A percentile compares a stretch with the other conserved stretches of the same genome.
Evolutionary conservation across 1,140 invertebrate genomes (phyloP).

Genomic region (Euura lappo): DNA sequence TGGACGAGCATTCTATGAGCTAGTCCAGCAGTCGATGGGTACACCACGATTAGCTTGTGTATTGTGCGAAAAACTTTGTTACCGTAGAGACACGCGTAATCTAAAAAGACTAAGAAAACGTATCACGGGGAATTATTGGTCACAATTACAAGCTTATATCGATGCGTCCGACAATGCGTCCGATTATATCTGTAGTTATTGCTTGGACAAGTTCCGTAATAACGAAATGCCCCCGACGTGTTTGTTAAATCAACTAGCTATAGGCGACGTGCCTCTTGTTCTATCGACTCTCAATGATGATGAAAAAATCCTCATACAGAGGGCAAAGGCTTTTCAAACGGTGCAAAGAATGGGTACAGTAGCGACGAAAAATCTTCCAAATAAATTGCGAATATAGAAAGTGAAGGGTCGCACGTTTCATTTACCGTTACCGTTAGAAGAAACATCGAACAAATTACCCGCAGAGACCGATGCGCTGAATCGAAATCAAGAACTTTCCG

Average conservation of each 20-base stretch:
- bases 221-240: neutral
- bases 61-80: no score
- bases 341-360: conserved; percentile 14
- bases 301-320: conserved; percentile 22
- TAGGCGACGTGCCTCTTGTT: neutral
- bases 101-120: no score
- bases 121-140: no score
- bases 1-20: neutral
- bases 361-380: neutral
- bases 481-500: conserved; percentile 27
- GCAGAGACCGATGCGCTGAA: conserved; percentile 21
- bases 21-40: neutral
- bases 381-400: conserved; percentile 6
- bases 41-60: no score
- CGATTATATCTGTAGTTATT: no score
- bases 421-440: no score
- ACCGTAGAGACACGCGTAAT: no score
- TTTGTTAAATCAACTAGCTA: no score
- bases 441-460: conserved; percentile 21
- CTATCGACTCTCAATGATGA: conserved; percentile 11
- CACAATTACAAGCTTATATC: no score
- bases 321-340: conserved; percentile 20
- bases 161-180: no score
- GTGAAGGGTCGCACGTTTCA: conserved; percentile 23
- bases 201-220: neutral